Percentiles rank a stretch among this genome's conserved stretches.
phyloP scores from a whole-genome alignment of 1,140 invertebrate genomes.

The Melitaea cinxia region DNA sequence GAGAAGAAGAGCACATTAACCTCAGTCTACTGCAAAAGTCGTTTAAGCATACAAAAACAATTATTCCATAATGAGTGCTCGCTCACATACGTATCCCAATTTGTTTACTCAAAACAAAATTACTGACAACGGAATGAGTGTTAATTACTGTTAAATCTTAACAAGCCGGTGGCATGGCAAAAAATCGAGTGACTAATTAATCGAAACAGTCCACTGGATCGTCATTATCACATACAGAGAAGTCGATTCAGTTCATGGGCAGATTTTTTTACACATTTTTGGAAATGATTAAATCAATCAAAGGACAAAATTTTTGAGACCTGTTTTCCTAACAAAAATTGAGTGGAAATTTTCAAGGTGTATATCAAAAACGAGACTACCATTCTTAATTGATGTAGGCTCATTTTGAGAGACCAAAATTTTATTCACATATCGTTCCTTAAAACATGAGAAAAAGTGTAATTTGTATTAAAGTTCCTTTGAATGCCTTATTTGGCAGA shows the following conservation, averaged over 20 bases:
- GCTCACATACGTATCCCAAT: constrained; percentile 7
- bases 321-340: neutral
- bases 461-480: constrained; percentile 29
- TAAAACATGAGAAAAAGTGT: constrained; percentile 24
- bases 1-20: neutral
- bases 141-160: constrained; percentile 48
- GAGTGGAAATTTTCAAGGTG: neutral
- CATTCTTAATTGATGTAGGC: neutral
- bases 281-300: constrained; percentile 16
- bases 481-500: constrained; percentile 33
- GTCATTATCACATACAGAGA: constrained; percentile 58
- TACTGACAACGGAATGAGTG: constrained; percentile 48
- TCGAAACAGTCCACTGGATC: constrained; percentile 29
- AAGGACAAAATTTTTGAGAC: constrained; percentile 4
- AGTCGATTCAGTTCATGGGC: constrained; percentile 13
- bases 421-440: constrained; percentile 10
- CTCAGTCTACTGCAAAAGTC: neutral
- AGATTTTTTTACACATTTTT: constrained; percentile 19
- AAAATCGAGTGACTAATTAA: constrained; percentile 62
- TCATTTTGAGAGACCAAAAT: neutral
- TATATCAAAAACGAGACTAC: neutral
- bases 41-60: neutral
- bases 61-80: neutral
- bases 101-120: constrained; percentile 37
- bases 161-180: constrained; percentile 51